Conservation (phyloP, 2,113 vertebrate genomes). For the Ammodramus savannarum region DNA sequence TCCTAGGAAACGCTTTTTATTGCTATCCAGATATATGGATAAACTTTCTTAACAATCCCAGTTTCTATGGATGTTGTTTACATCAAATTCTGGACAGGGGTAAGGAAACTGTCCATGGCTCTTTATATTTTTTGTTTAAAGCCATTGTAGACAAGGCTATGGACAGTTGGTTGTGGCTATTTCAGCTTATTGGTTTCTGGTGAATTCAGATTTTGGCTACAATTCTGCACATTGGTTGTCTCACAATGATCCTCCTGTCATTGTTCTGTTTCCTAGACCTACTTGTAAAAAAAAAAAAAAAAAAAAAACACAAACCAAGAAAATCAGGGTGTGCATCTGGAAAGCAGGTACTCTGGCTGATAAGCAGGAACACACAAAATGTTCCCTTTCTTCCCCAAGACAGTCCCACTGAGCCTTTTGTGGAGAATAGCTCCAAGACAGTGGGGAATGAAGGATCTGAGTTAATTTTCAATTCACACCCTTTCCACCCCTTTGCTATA, state of each 20-base stretch:
- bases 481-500: background rate
- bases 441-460: background rate
- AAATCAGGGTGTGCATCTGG: slow-evolving; percentile 38
- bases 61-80: slow-evolving; percentile 83
- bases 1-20: slow-evolving; percentile 96
- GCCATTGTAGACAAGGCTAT: slow-evolving; percentile 76
- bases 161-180: slow-evolving; percentile 73
- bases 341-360: slow-evolving; percentile 62
- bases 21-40: slow-evolving; percentile 93
- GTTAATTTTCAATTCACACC: slow-evolving; percentile 3
- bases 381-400: background rate
- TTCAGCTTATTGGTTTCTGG: slow-evolving; percentile 69
- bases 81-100: slow-evolving; percentile 80
- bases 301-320: background rate
- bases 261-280: slow-evolving; percentile 66
- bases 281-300: slow-evolving; percentile 21
- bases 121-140: slow-evolving; percentile 78
- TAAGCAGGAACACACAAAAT: slow-evolving; percentile 36
- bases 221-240: slow-evolving; percentile 39
- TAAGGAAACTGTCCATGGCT: slow-evolving; percentile 75
- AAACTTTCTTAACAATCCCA: slow-evolving; percentile 86
- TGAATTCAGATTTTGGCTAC: slow-evolving; percentile 70
- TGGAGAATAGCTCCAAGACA: background rate
- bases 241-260: slow-evolving; percentile 62
- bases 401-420: background rate